Evolutionary conservation across 2,113 vertebrate genomes (phyloP), one percentile per base, ranked within the genome.

Genomic region (Columba janthina): DNA sequence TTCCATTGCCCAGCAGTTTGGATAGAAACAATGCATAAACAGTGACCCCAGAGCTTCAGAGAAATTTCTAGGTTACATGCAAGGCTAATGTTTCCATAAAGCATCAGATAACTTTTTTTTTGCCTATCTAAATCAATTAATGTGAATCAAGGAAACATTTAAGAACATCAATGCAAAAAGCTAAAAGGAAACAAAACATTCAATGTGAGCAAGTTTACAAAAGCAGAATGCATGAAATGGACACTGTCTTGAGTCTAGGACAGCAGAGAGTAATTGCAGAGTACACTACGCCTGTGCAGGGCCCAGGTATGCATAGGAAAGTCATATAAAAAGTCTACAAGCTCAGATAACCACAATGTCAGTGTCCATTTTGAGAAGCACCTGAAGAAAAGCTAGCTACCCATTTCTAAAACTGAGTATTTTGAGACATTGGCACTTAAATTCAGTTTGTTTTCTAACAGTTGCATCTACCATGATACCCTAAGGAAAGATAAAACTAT

Each of bases 381-480:
- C 64, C 72, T 61, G n/a, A 70, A 79, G n/a, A 81, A 88, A 93
- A 94, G 36, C 61, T 64, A 75, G 32, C 29, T 61, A 72, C n/a
- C 15, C 7, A 12, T 80, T 90, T 88, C 51, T 80, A 58, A 42
- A 80, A 22, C 32, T 57, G 54, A 83, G 80, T 82, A 79, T 85
- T 76, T 61, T 57, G 54, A 86, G 40, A 17, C 26, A 76, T 16
- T 50, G 50, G 36, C 26, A 76, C 58, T 90, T 93, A 90, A 92
- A 89, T 90, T 72, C 40, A 44, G 40, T 90, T 90, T 79, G 50
- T 38, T 67, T 92, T 79, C 42, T 61, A 92, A 83, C 32, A 96
- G 54, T 80, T 83, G 28, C 67, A 79, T 86, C 29, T 69, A 73
- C 76, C n/a, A 4, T 10, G 19, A 29, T 7, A 15, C 71, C 50